Evolutionary conservation across 2,888 invertebrate species (phyloP).

Genomic region (Allygus modestus): DNA sequence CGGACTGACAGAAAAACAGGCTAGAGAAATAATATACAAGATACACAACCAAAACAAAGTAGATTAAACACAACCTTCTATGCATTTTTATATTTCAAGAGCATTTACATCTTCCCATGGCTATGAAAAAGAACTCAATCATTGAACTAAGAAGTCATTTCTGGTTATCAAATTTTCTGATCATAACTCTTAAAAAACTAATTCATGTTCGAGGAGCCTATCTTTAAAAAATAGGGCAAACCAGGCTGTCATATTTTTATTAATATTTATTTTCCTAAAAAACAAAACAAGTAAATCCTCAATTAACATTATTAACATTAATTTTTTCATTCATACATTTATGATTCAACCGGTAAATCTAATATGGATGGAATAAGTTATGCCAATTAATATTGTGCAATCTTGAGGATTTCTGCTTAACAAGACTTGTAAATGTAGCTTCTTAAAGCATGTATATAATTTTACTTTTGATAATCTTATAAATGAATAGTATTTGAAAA

Average conservation of each 20-base stretch:
- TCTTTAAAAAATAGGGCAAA: slow-evolving; percentile 18
- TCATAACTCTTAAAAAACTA: too few relatives aligned
- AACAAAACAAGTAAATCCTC: slow-evolving; percentile 45
- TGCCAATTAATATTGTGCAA: slow-evolving; percentile 25
- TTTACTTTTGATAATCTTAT: background rate
- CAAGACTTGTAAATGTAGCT: background rate
- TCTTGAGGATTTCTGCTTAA: background rate
- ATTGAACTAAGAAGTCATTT: too few relatives aligned
- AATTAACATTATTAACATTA: slow-evolving; percentile 35
- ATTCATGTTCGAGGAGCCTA: background rate
- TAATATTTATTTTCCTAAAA: slow-evolving; percentile 45
- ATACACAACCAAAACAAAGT: too few relatives aligned
- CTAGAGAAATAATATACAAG: too few relatives aligned
- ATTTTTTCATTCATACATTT: slow-evolving; percentile 23
- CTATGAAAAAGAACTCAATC: too few relatives aligned
- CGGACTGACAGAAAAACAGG: too few relatives aligned
- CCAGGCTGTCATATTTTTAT: slow-evolving; percentile 37
- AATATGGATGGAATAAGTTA: slow-evolving; percentile 32
- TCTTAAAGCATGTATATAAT: background rate
- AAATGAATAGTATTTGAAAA: background rate
- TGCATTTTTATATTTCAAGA: too few relatives aligned
- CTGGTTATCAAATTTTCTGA: too few relatives aligned
- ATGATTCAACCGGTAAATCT: slow-evolving; percentile 19
- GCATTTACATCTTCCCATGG: too few relatives aligned
- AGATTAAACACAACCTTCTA: too few relatives aligned